A percentile compares a stretch with the other conserved stretches of the same genome.
Evolutionary conservation across 2,113 vertebrate species (phyloP).

Genomic region (Cavia porcellus): DNA sequence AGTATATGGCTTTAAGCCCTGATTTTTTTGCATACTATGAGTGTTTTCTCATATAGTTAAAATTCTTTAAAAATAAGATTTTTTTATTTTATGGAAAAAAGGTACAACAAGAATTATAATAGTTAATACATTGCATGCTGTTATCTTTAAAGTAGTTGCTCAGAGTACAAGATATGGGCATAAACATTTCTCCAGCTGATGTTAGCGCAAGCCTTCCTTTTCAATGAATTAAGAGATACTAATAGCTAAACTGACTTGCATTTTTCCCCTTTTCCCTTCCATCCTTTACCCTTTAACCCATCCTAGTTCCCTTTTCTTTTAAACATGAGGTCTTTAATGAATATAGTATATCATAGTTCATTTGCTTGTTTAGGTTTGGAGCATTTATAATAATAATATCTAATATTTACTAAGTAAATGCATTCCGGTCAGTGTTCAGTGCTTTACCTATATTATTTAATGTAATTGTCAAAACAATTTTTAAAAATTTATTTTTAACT

Average conservation of each 20-base stretch:
- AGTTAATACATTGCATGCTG: neutral
- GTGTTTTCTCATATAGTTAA: neutral
- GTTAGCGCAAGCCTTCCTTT: neutral
- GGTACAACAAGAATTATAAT: neutral
- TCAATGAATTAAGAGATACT: neutral
- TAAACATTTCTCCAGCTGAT: neutral
- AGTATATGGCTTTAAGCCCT: neutral
- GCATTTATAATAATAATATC: neutral
- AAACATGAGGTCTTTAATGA: neutral
- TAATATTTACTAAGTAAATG: neutral
- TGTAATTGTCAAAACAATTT: neutral
- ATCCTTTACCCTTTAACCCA: no score
- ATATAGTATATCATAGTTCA: constrained; percentile 12
- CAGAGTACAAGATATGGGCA: neutral
- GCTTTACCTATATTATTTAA: neutral
- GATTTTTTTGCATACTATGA: constrained; percentile 9
- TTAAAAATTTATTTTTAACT: neutral
- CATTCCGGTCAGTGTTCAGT: neutral
- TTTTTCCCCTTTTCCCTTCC: neutral
- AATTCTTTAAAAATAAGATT: constrained; percentile 15
- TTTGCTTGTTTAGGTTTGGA: constrained; percentile 25
- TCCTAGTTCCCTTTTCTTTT: no score
- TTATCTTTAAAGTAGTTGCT: neutral
- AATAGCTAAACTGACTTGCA: neutral
- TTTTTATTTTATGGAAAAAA: neutral